Percentiles rank a stretch among this genome's conserved stretches.
Evolutionary conservation across 2,888 invertebrate species (phyloP).

Genomic region (Eustalomyia histrio): DNA sequence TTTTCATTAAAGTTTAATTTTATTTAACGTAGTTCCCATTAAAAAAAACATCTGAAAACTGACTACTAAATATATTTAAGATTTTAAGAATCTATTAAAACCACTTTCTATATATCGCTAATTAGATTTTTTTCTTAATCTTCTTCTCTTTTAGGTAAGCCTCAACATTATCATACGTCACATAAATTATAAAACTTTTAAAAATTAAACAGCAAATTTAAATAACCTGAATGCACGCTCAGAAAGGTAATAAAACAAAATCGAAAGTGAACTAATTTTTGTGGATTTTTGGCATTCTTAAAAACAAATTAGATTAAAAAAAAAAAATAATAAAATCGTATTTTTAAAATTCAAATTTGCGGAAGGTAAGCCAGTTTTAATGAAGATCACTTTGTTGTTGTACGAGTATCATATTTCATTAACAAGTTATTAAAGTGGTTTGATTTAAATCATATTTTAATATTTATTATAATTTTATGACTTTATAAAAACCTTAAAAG

Average conservation of each 20-base stretch:
- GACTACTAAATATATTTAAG: no score
- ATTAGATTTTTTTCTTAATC: neutral
- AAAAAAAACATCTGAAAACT: no score
- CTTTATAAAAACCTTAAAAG: neutral
- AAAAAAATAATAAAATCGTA: neutral
- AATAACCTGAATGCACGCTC: neutral
- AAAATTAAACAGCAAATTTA: neutral
- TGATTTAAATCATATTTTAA: constrained; percentile 21
- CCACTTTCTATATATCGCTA: neutral
- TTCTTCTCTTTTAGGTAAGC: constrained; percentile 1
- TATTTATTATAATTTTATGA: constrained; percentile 13
- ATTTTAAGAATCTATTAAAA: no score
- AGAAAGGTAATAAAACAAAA: constrained; percentile 13
- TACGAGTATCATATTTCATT: neutral
- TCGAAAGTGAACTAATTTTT: constrained; percentile 55
- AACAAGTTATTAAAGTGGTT: constrained; percentile 10
- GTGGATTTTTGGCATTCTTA: neutral
- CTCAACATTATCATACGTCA: neutral
- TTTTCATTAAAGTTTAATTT: no score
- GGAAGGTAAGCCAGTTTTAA: constrained; percentile 55
- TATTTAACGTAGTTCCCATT: no score
- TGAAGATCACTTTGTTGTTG: neutral
- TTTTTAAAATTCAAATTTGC: constrained; percentile 34
- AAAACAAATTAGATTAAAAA: neutral
- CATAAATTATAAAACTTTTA: neutral